Base-by-base conservation (phyloP, 2,113 vertebrate species). In the Clupea harengus region DNA sequence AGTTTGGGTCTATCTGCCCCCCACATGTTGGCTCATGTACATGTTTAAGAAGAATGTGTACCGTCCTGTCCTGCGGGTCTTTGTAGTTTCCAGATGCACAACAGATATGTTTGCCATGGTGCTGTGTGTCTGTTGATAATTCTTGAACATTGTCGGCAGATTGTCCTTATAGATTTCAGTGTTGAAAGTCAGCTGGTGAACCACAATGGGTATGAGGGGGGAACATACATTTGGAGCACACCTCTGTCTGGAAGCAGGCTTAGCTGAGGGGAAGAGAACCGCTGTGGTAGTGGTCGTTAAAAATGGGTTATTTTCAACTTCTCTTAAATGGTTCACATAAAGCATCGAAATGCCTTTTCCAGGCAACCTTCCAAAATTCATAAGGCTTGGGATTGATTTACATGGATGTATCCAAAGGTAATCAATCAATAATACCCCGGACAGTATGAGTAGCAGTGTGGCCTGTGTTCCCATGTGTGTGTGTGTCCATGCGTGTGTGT, bases 381-480 rank as follows among this genome's bases (percentile, higher is more conserved):
- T 75, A 87, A 85, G 85, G 64, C 52, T 32, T 49, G 20, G 6
- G 28, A 88, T 86, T 57, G 83, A 88, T 88, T 87, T 83, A 75
- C 25, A 49, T 85, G 52, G 13, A 88, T n/a, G 84, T 57, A 78
- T 86, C 44, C 82, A 81, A 54, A 52, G 20, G 83, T 52, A 82
- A 88, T 85, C 18, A 44, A 72, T 88, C 82, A 72, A 88, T 85
- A 72, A 86, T 81, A 44, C 10, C 72, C 11, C 13, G 28, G 28
- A 78, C 9, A 78, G 28, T 32, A 72, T 72, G 25, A 72, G 7
- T 15, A 78, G 28, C 44, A 9, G 9, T 44, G 72, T 25, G 67
- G 28, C 67, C 67, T n/a, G n/a, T n/a, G 28, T 67, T n/a, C n/a
- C n/a, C 25, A n/a, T 25, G 64, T 28, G 64, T 78, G 25, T 78